phyloP scores from a whole-genome alignment of 2,113 vertebrate genomes.

The Ramphastos sulfuratus region DNA sequence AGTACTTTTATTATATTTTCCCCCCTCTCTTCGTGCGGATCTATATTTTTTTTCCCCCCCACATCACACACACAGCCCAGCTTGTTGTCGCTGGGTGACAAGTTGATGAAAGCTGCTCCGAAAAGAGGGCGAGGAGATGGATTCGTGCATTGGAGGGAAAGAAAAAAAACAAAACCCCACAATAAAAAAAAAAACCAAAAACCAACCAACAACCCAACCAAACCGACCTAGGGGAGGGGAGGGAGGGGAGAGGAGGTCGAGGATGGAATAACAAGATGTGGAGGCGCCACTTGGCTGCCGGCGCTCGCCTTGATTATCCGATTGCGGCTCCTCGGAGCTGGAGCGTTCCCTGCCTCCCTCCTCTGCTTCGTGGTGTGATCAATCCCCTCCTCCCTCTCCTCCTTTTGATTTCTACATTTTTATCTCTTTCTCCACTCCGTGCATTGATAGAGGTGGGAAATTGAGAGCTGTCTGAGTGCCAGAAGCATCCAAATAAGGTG shows the following conservation, averaged over 20 bases:
- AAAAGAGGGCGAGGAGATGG: background rate
- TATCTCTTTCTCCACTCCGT: background rate
- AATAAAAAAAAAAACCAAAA: background rate
- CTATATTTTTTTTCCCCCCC: background rate
- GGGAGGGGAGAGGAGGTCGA: background rate
- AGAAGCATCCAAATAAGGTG: accelerated
- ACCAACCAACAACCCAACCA: no score
- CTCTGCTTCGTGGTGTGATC: background rate
- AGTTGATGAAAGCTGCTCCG: slow-evolving; percentile 39
- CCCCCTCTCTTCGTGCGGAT: background rate
- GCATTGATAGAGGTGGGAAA: background rate
- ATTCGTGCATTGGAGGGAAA: background rate
- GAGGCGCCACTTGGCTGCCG: background rate
- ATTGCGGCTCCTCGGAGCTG: background rate
- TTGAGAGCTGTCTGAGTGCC: background rate
- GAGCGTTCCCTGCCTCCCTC: background rate
- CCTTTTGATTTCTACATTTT: background rate
- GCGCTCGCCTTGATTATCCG: background rate
- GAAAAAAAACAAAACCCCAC: no score
- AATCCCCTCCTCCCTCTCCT: background rate
- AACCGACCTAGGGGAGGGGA: background rate
- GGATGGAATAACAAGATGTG: background rate
- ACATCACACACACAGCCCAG: background rate
- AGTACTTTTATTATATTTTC: background rate
- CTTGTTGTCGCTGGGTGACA: slow-evolving; percentile 48